Evolutionary conservation across 2,797 vertebrate genomes (phyloP).

Genomic region (Lepilemur ruficaudatus): DNA sequence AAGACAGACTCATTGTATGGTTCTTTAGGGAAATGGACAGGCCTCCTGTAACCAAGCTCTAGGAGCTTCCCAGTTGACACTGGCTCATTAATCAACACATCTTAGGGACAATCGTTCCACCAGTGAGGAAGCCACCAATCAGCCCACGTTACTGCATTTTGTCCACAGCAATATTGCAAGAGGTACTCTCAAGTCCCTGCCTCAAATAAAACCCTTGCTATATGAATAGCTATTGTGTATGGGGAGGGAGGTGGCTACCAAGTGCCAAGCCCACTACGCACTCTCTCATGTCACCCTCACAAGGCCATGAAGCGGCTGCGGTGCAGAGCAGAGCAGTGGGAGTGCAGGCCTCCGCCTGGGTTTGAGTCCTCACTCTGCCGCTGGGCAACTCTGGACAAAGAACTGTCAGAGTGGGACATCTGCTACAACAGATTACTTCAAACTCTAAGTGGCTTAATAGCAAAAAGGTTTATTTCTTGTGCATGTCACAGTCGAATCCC

Average conservation of each 20-base stretch:
- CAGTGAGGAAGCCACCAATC: background rate
- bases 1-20: constrained; percentile 9
- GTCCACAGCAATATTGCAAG: background rate
- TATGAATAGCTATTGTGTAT: background rate
- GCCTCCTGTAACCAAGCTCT: background rate
- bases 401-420: background rate
- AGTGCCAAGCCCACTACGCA: background rate
- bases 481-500: background rate
- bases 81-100: background rate
- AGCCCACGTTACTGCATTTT: background rate
- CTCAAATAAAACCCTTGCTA: background rate
- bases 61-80: background rate
- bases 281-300: background rate
- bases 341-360: background rate
- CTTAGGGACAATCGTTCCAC: background rate
- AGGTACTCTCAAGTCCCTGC: background rate
- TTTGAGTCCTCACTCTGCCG: background rate
- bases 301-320: background rate
- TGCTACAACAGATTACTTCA: background rate
- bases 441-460: background rate
- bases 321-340: background rate
- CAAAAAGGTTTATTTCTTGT: background rate
- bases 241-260: background rate
- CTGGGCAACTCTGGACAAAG: background rate
- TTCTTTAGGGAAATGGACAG: constrained; percentile 37